Percentiles rank a stretch among this genome's conserved stretches.
Evolutionary conservation across 2,888 invertebrate genomes (phyloP).

Genomic region (Cephus pulcher): DNA sequence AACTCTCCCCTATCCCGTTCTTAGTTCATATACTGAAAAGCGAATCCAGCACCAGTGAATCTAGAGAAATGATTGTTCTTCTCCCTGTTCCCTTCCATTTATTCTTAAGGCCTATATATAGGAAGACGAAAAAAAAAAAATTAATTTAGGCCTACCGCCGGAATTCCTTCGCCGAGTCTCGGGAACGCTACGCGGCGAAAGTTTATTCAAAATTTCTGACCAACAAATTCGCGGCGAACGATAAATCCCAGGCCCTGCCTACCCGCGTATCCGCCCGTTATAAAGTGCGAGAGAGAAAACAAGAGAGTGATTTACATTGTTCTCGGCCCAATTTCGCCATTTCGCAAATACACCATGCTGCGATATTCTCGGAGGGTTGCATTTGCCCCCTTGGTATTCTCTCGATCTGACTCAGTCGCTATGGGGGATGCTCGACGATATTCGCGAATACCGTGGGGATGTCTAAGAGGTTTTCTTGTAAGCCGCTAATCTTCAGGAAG

Average conservation of each 20-base stretch:
- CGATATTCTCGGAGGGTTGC: slow-evolving; percentile 40
- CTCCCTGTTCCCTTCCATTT: no score
- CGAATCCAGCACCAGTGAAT: no score
- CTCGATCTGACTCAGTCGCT: slow-evolving; percentile 7
- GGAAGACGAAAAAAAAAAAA: background rate
- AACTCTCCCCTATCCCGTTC: no score
- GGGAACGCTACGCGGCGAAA: background rate
- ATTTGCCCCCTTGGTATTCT: slow-evolving; percentile 32
- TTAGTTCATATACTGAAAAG: no score
- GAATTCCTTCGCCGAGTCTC: background rate
- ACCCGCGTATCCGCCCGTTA: slow-evolving; percentile 18
- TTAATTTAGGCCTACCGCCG: background rate
- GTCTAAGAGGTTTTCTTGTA: slow-evolving; percentile 47
- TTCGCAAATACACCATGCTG: slow-evolving; percentile 46
- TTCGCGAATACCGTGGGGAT: background rate
- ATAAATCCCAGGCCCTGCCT: background rate
- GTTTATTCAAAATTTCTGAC: slow-evolving; percentile 4
- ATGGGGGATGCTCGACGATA: background rate
- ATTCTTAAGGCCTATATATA: background rate
- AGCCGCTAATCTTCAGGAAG: slow-evolving; percentile 55
- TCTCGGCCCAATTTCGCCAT: slow-evolving; percentile 43
- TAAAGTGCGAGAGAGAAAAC: background rate
- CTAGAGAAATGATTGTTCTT: no score
- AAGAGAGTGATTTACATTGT: slow-evolving; percentile 46
- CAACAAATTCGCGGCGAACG: slow-evolving; percentile 4